Evolutionary conservation across 2,797 vertebrate genomes (phyloP).

Genomic region (Esox masquinongy): DNA sequence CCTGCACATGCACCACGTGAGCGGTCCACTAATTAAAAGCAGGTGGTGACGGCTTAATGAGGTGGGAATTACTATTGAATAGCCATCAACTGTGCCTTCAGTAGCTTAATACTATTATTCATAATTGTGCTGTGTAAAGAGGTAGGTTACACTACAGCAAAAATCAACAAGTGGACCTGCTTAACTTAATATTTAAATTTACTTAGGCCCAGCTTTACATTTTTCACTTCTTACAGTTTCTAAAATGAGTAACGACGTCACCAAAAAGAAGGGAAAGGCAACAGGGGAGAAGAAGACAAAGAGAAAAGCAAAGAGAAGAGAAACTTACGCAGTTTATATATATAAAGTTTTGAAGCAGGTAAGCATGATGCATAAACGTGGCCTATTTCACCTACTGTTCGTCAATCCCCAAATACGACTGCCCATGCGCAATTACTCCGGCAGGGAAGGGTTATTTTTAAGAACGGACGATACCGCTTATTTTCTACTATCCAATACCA

Average conservation of each 20-base stretch:
- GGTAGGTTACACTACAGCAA: background rate
- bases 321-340: conserved; percentile 81
- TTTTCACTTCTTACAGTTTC: background rate
- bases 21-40: background rate
- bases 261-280: conserved; percentile 59
- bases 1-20: background rate
- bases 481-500: no score
- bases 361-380: background rate
- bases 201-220: no score
- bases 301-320: conserved; percentile 71
- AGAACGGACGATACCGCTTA: no score
- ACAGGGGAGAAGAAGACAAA: conserved; percentile 66
- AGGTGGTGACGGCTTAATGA: background rate
- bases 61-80: background rate
- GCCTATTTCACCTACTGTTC: no score
- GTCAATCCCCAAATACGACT: no score
- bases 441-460: no score
- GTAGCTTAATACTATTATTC: background rate
- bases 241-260: conserved; percentile 70
- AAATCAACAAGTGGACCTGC: no score
- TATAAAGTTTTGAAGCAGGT: conserved; percentile 88
- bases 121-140: background rate
- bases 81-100: background rate
- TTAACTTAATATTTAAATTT: no score
- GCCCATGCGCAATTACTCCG: no score